Evolutionary conservation across 2,888 invertebrate genomes (phyloP), one percentile per base, ranked within the genome.

Genomic region (Craniophora ligustri): DNA sequence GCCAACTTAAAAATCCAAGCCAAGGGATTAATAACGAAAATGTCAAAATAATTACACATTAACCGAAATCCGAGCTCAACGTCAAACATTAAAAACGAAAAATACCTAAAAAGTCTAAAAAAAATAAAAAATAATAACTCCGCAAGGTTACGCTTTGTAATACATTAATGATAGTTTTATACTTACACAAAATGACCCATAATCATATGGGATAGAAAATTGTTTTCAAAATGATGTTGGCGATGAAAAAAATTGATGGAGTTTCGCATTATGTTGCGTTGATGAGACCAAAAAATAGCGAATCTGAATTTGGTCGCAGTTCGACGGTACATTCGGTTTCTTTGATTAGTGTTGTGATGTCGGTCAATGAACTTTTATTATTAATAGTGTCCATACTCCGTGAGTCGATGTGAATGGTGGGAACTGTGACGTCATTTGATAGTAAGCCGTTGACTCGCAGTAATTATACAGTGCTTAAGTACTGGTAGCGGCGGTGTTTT

Each of bases 161-260:
- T 88, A 87, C 79, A 89, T 88, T 90, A 91, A 89, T 90, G 88
- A 91, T 91, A 92, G 91, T 91, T 89, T 83, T 82, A 83, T 84
- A 81, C 85, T 79, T 80, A 81, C 72, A 81, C 83, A 78, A 91
- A 91, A 92, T 91, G 84, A 89, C 84, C 87, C 87, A 84, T 91
- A 92, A 92, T 92, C 88, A 91, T 84, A 91, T 81, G 85, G 88
- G 88, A 92, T 92, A 92, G 91, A 89, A 90, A 90, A 92, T 92
- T 90, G 86, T 91, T 91, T 91, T 85, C 81, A 84, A 88, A 90
- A 89, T 88, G 79, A 90, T 80, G 86, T 61, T 47, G 64, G 63
- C 28, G 71, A 57, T 68, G 72, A 86, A 91, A 89, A 91, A 91
- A 85, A 79, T 85, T 87, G 85, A 90, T 91, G 86, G 82, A 71